Conservation (phyloP, 2,113 vertebrate species). For the Tamias sibiricus region DNA sequence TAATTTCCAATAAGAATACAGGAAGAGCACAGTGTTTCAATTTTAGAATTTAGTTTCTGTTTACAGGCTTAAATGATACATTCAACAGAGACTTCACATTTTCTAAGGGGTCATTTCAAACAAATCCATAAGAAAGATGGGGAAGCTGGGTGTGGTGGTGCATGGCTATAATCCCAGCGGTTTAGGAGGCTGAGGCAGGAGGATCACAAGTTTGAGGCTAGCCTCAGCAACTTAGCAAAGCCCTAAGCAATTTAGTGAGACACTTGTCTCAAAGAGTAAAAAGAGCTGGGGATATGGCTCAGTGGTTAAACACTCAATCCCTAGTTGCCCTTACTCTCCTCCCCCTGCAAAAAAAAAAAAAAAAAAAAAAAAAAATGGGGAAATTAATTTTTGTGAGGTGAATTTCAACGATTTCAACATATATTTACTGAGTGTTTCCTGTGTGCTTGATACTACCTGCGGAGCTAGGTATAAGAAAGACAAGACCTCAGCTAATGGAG, state of each 20-base stretch:
- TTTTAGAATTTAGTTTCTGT: background rate
- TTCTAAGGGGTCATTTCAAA: constrained; percentile 30
- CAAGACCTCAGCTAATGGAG: background rate
- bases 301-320: too few relatives aligned
- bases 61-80: background rate
- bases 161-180: too few relatives aligned
- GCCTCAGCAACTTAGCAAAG: too few relatives aligned
- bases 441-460: background rate
- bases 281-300: too few relatives aligned
- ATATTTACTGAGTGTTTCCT: background rate
- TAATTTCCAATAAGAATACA: background rate
- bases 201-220: too few relatives aligned
- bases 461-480: background rate
- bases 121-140: background rate
- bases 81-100: background rate
- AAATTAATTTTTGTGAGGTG: background rate
- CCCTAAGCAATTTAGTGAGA: too few relatives aligned
- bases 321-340: too few relatives aligned
- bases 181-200: too few relatives aligned
- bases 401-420: background rate
- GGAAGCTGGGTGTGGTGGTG: too few relatives aligned
- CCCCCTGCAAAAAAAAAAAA: too few relatives aligned
- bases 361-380: background rate
- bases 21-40: background rate
- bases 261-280: too few relatives aligned